Conservation (phyloP, 1,140 invertebrate genomes). For the Drosophila micromelanica region DNA sequence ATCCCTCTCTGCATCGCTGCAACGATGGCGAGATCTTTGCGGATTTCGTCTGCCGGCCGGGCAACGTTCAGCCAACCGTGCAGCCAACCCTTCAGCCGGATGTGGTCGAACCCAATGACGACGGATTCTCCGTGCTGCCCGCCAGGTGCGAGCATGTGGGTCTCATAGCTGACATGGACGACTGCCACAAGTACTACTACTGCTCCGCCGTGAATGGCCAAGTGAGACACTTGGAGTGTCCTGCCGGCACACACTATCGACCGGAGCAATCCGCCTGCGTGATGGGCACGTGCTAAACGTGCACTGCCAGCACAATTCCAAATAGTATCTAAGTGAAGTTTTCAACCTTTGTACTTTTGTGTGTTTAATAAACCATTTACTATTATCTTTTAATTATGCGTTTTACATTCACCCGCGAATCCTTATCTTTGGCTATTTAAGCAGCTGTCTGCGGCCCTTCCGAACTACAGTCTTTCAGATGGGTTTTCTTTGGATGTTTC, state of each 20-base stretch:
- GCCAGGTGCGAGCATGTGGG: conserved; percentile 60
- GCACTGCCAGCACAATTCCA: neutral
- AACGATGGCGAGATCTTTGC: conserved; percentile 75
- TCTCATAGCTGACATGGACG: conserved; percentile 51
- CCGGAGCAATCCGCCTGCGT: conserved; percentile 54
- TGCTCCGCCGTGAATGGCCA: conserved; percentile 65
- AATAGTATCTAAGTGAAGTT: conserved; percentile 13
- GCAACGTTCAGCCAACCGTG: neutral
- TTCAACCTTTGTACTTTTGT: conserved; percentile 10
- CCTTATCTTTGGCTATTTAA: conserved; percentile 52
- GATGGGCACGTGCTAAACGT: conserved; percentile 58
- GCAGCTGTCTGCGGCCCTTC: neutral
- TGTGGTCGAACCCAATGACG: conserved; percentile 55
- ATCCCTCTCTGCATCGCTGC: conserved; percentile 81
- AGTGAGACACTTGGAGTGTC: conserved; percentile 64
- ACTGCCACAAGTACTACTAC: conserved; percentile 79
- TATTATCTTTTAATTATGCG: conserved; percentile 65
- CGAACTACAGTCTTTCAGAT: conserved; percentile 43
- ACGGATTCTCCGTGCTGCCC: conserved; percentile 46
- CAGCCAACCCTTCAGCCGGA: neutral
- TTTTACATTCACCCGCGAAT: conserved; percentile 16
- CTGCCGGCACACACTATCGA: conserved; percentile 63
- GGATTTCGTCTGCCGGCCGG: conserved; percentile 59
- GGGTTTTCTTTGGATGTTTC: conserved; percentile 13
- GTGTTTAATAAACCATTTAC: neutral